phyloP scores from a whole-genome alignment of 1,140 invertebrate species.

The Hycleus phaleratus region DNA sequence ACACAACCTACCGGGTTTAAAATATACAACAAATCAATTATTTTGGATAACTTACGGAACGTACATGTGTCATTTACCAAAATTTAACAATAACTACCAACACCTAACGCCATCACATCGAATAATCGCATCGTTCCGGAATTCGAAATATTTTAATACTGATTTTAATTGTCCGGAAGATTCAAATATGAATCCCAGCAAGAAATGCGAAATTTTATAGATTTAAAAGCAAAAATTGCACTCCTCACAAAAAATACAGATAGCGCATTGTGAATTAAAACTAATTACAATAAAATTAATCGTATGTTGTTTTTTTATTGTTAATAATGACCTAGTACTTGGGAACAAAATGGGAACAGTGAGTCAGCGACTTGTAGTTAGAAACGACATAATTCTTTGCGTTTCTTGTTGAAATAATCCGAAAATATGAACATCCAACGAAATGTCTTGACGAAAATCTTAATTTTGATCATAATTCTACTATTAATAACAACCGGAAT shows the following conservation, averaged over 20 bases:
- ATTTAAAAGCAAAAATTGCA: background rate
- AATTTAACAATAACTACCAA: background rate
- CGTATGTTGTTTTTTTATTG: background rate
- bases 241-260: too few species aligned
- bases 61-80: conserved; percentile 3
- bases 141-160: conserved; percentile 47
- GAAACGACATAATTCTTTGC: too few species aligned
- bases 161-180: conserved; percentile 55
- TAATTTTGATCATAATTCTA: too few species aligned
- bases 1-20: conserved; percentile 40
- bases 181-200: conserved; percentile 52
- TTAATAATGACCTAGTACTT: too few species aligned
- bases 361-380: too few species aligned
- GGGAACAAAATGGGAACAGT: too few species aligned
- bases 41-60: conserved; percentile 44
- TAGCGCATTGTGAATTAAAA: background rate
- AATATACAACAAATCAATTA: conserved; percentile 49
- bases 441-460: too few species aligned
- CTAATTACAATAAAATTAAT: conserved; percentile 9
- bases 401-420: too few species aligned
- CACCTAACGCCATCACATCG: conserved; percentile 3
- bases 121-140: conserved; percentile 16
- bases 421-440: too few species aligned
- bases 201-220: conserved; percentile 39
- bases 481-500: too few species aligned